phyloP scores from a whole-genome alignment of 1,140 invertebrate genomes.

The Cydia fagiglandana region DNA sequence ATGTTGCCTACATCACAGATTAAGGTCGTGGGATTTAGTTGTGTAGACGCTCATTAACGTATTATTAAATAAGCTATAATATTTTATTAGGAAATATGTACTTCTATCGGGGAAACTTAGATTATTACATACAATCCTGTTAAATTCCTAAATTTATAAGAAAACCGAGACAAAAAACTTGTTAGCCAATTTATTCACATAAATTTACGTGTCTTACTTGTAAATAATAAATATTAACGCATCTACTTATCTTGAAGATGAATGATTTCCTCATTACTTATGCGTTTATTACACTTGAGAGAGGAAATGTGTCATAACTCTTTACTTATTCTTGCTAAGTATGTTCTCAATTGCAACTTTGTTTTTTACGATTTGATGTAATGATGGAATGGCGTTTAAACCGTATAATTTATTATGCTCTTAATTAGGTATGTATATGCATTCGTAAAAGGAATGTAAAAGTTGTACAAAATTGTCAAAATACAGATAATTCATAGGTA shows the following conservation, averaged over 20 bases:
- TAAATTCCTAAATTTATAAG: too few relatives aligned
- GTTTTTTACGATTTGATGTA: not conserved
- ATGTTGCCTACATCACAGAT: slow-evolving; percentile 21
- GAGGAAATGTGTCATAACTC: not conserved
- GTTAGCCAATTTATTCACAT: not conserved
- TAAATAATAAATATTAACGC: not conserved
- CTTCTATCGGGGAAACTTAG: not conserved
- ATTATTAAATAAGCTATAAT: not conserved
- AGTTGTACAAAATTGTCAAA: too few relatives aligned
- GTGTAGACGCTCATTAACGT: not conserved
- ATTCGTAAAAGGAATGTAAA: too few relatives aligned
- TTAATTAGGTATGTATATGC: not conserved
- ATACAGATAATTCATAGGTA: too few relatives aligned
- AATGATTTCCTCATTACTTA: not conserved
- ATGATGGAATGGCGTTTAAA: not conserved
- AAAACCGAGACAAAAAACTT: too few relatives aligned
- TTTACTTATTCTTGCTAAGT: not conserved
- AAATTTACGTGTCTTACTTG: not conserved
- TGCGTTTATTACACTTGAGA: not conserved
- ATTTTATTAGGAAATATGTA: not conserved
- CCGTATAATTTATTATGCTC: not conserved
- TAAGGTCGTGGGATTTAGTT: slow-evolving; percentile 28
- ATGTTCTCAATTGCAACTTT: not conserved
- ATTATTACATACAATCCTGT: too few relatives aligned
- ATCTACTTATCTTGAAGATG: not conserved